Evolutionary conservation across 2,797 vertebrate genomes (phyloP).

Genomic region (Pangasius sanitwongsei): DNA sequence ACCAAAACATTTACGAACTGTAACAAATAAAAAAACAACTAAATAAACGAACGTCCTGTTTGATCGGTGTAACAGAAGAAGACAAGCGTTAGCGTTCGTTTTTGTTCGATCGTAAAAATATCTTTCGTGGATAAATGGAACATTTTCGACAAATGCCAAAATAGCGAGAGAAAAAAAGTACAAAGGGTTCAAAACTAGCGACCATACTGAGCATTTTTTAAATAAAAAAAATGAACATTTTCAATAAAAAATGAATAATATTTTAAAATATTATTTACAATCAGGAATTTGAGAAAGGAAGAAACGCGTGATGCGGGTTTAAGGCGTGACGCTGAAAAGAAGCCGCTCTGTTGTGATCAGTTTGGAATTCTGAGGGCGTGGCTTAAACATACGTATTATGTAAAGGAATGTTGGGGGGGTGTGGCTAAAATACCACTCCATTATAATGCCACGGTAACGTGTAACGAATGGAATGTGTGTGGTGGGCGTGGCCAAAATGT

Average conservation of each 20-base stretch:
- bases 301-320: not conserved
- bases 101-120: not conserved
- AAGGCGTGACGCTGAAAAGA: not conserved
- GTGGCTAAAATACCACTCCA: not conserved
- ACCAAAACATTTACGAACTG: not conserved
- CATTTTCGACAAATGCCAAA: not conserved
- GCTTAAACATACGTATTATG: not conserved
- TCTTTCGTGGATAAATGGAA: not conserved
- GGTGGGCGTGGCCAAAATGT: not conserved
- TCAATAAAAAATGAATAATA: no score
- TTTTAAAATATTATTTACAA: not conserved
- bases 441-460: not conserved
- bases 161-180: not conserved
- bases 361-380: not conserved
- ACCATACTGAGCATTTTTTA: not conserved
- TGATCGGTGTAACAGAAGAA: not conserved
- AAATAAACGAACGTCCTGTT: not conserved
- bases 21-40: not conserved
- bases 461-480: not conserved
- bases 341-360: not conserved
- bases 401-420: not conserved
- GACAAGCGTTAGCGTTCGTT: not conserved
- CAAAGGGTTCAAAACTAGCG: not conserved
- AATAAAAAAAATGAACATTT: no score
- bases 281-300: not conserved